A percentile compares a stretch with the other conserved stretches of the same genome.
phyloP scores from a whole-genome alignment of 2,113 vertebrate species.

The Tichodroma muraria region DNA sequence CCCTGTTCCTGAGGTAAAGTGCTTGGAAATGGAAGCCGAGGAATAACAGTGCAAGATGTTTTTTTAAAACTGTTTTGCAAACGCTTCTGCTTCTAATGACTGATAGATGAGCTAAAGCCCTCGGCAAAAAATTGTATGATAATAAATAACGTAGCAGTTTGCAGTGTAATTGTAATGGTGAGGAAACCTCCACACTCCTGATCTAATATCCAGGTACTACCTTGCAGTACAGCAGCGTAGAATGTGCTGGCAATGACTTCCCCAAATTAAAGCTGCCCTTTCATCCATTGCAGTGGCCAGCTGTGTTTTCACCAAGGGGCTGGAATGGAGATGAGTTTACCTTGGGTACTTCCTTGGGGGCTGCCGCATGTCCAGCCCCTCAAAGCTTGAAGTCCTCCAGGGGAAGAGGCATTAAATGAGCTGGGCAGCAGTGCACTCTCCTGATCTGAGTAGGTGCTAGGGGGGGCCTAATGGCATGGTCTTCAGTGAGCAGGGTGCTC shows the following conservation, averaged over 20 bases:
- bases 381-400: not conserved
- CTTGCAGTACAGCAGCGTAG: not conserved
- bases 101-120: not conserved
- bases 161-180: not conserved
- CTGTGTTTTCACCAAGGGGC: not conserved
- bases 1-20: not conserved
- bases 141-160: conserved; percentile 41
- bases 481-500: not conserved
- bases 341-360: not conserved
- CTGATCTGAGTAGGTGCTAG: not conserved
- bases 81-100: not conserved
- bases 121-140: conserved; percentile 29
- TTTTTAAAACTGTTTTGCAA: conserved; percentile 35
- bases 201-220: conserved; percentile 21
- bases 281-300: not conserved
- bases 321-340: not conserved
- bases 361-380: conserved; percentile 3
- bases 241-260: not conserved
- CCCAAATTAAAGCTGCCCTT: not conserved
- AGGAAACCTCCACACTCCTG: not conserved
- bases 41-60: not conserved
- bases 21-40: conserved; percentile 13
- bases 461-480: not conserved
- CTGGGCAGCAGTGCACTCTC: not conserved
- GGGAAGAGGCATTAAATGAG: conserved; percentile 14